Evolutionary conservation across 2,888 invertebrate genomes (phyloP), one percentile per base, ranked within the genome.

Genomic region (Drosophila peninsularis): DNA sequence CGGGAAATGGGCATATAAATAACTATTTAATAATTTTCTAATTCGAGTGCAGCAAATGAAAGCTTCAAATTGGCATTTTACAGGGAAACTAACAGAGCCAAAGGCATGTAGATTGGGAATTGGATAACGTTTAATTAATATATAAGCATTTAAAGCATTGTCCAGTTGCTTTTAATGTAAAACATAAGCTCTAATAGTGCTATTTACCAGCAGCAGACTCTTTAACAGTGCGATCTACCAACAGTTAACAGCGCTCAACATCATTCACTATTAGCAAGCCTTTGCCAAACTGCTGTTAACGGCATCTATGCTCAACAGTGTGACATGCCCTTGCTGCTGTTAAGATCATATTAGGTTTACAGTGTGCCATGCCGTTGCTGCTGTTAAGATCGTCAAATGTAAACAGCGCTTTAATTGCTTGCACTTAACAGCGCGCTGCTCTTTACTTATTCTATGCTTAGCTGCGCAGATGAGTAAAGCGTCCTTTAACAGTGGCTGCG

Each of bases 1-100:
- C 45, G 45, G 45, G 45, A 52, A 24, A 53, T 32, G 24, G 30
- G 21, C 47, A 47, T 30, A 34, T n/a, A 24, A 32, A 62, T 27
- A 49, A 19, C 17, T 24, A 64, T 37, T 44, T 6, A 32, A 62
- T 44, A 36, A 30, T 36, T 37, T 24, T 52, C 11, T n/a, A 32
- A 45, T 54, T 34, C 7, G 17, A 17, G 24, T 62, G 27, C 14
- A 24, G 27, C 34, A 49, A 19, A 49, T 19, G 17, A 47, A 13
- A 47, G 30, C 30, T 11, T 13, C 1, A 27, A 45, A 10, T 24
- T 9, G 27, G 0, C 44, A 10, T 3, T 17, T 39, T 7, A 39
- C 39, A 17, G 0, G 10, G n/a, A 45, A 27, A 27, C 2, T n/a
- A 27, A 44, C 27, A n/a, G 27, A n/a, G 10, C 1, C 10, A n/a